Evolutionary conservation across 2,113 vertebrate species (phyloP), one percentile per base, ranked within the genome.

Genomic region (Equus przewalskii): DNA sequence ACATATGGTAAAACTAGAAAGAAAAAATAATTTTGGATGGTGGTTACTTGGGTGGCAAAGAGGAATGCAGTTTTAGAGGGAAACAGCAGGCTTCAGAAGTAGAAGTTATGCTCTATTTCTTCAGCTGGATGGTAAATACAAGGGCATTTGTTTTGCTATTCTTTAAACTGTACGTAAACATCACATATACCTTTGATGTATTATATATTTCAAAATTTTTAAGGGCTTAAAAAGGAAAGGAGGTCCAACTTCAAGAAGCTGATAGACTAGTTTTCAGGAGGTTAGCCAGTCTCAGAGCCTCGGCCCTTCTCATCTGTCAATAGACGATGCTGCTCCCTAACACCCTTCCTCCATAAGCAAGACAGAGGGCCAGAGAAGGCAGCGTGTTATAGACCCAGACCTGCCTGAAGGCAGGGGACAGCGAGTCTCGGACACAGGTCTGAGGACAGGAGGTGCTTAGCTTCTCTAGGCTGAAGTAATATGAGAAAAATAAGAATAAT

Each of bases 391-490:
- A 44, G 65, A 15, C 4, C 28, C 41, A 86, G 33, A 26, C 10
- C 87, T 36, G 22, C 41, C 58, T 76, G 12, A 51, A 67, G 73
- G 81, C 5, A 67, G 5, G 41, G 11, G 58, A 60, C 19, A 73
- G 14, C 11, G 28, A 44, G 26, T 41, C 30, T 36, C 65, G 30
- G 67, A 91, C 56, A 44, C 51, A 6, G 83, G 49, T 24, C 19
- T 76, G 69, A 28, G 24, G 41, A 54, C n/a, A 41, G 26, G 11
- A 89, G 44, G 15, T 3, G 8, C 11, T 92, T 49, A 36, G 2
- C 36, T 62, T 72, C 76, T 82, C 76, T 89, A 26, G 26, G 62
- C 76, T 76, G 22, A 88, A 92, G 83, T 81, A 88, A 91, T 84
- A 87, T 22, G 33, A 92, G 22, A 54, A 60, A 82, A 83, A 26